phyloP scores from a whole-genome alignment of 2,113 vertebrate species.

The Pithys albifrons region DNA sequence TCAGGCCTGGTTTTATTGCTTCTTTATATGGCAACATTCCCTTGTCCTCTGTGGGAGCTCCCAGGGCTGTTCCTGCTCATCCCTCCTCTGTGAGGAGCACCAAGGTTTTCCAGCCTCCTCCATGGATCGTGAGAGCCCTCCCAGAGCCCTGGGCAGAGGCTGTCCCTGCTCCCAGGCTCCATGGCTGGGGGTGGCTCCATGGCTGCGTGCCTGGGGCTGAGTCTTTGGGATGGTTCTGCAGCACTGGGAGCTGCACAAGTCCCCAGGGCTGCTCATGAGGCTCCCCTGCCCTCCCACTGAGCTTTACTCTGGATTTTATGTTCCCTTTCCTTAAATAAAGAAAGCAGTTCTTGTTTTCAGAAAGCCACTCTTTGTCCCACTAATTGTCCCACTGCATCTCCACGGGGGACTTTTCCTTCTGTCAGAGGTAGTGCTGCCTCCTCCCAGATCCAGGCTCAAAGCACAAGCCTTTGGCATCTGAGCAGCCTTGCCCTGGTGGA shows the following conservation, averaged over 20 bases:
- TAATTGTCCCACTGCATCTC: neutral
- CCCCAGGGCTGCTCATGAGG: neutral
- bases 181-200: neutral
- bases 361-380: neutral
- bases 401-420: neutral
- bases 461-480: neutral
- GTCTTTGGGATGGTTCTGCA: neutral
- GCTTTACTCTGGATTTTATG: neutral
- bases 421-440: neutral
- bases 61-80: neutral
- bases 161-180: neutral
- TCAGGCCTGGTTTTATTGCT: neutral
- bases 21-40: neutral
- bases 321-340: neutral
- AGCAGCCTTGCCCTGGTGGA: neutral
- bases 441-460: neutral
- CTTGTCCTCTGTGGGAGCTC: neutral
- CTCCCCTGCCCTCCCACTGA: neutral
- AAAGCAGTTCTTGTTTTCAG: neutral
- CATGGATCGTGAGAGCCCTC: neutral
- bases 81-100: neutral
- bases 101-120: neutral
- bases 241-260: neutral
- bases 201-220: neutral
- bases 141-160: neutral